Base-by-base conservation (phyloP, 2,888 invertebrate species). In the Pyralis farinalis region DNA sequence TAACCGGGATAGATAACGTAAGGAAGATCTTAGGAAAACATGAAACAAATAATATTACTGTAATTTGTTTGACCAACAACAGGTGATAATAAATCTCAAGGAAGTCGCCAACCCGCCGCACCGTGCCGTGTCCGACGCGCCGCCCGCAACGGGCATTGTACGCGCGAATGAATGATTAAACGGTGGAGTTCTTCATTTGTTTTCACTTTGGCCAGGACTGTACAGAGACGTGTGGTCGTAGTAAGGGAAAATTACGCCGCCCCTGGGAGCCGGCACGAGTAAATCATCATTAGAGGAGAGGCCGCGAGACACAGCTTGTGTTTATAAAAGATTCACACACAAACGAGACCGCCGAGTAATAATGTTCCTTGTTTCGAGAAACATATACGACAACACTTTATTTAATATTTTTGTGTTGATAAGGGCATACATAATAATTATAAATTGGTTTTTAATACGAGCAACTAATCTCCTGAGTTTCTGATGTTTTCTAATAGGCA, bases 291-390 rank as follows among this genome's bases (percentile, higher is more conserved):
- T 86, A 86, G 77, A 63, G 55, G 44, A 49, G 55, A 55, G 55
- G 51, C 51, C 54, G 64, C 55, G 59, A 58, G 73, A 69, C 81
- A 75, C 65, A 71, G 67, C 72, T 71, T 62, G 74, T 80, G 78
- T 80, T 80, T 82, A 85, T 84, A 85, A 85, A 85, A 85, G 74
- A 85, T 85, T 85, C 84, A 85, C 73, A 79, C 78, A 81, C 79
- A 74, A 75, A 82, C 76, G 67, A 79, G 76, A 67, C 71, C 63
- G 58, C 58, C 67, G 66, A 77, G 63, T 76, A 78, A 79, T 70
- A 69, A 65, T 57, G 34, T 25, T 25, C 5, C 27, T 10, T 1
- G 21, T 9, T 21, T 34, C 12, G 25, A 12, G 5, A 25, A 7
- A 31, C 31, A 31, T 12, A 31, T 25, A 7, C 25, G 25, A 25